Percentiles rank a stretch among this genome's conserved stretches.
Evolutionary conservation across 2,797 vertebrate genomes (phyloP).

Genomic region (Scleropages formosus): DNA sequence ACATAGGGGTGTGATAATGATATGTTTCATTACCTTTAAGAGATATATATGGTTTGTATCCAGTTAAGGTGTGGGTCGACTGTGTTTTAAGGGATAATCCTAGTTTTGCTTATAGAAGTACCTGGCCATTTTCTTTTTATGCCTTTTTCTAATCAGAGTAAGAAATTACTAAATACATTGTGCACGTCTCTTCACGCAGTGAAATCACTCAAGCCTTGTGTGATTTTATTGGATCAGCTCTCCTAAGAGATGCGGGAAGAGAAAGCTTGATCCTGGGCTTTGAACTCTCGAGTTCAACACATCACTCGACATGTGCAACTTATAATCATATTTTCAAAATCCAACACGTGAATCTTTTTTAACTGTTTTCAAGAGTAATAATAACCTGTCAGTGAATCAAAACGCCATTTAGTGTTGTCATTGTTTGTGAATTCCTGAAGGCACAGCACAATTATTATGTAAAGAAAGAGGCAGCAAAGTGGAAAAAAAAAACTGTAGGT

Average conservation of each 20-base stretch:
- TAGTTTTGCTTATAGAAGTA: neutral
- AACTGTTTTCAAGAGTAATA: slow-evolving; percentile 19
- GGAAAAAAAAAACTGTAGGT: slow-evolving; percentile 18
- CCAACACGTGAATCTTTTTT: neutral
- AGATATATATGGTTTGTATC: neutral
- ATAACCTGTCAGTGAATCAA: slow-evolving; percentile 18
- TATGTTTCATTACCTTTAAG: neutral
- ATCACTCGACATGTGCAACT: neutral
- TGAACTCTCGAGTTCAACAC: neutral
- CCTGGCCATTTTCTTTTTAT: neutral
- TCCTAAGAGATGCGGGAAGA: neutral
- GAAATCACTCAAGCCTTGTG: neutral
- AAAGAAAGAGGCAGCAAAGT: neutral
- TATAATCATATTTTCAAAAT: neutral
- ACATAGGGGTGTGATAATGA: neutral
- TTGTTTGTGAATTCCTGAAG: slow-evolving; percentile 4
- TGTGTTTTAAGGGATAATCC: neutral
- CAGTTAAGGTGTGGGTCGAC: neutral
- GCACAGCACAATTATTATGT: neutral
- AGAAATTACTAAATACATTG: neutral
- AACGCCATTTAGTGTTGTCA: neutral
- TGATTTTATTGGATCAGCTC: neutral
- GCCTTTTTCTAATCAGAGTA: neutral
- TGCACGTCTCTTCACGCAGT: neutral
- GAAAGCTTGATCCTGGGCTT: neutral